Percentiles rank a stretch among this genome's conserved stretches.
Conservation (phyloP, 2,113 vertebrate genomes). For the Strix aluco region DNA sequence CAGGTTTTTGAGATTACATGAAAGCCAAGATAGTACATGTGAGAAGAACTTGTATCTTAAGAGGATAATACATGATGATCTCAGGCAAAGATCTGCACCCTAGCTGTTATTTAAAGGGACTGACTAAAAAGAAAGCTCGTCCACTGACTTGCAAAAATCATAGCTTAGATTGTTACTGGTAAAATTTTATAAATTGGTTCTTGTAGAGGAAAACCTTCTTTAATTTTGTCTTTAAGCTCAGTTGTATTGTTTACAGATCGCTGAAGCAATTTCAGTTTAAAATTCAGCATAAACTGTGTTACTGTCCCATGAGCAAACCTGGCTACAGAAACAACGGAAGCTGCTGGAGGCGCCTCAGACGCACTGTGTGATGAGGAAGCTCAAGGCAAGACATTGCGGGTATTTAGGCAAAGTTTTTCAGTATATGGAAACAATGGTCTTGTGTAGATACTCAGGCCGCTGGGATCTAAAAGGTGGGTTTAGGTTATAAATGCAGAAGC, state of each 20-base stretch:
- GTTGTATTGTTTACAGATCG: not conserved
- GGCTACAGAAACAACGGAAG: not conserved
- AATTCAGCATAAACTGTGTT: not conserved
- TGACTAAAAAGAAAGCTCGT: not conserved
- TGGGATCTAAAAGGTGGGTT: not conserved
- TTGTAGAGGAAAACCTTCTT: not conserved
- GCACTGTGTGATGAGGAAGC: not conserved
- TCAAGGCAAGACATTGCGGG: not conserved
- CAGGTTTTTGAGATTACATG: not conserved
- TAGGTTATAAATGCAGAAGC: not conserved
- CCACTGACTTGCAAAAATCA: not conserved
- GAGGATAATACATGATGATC: not conserved
- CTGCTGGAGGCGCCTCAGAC: not conserved
- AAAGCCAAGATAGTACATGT: not conserved
- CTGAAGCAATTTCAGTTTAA: not conserved
- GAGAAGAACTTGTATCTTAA: not conserved
- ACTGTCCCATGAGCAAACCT: not conserved
- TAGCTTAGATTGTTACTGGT: not conserved
- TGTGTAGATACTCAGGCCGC: not conserved
- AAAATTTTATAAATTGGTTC: not conserved
- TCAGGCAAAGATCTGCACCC: not conserved
- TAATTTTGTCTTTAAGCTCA: not conserved
- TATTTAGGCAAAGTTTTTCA: not conserved
- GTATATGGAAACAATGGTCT: not conserved
- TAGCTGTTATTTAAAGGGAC: not conserved